Evolutionary conservation across 2,797 vertebrate species (phyloP), one percentile per base, ranked within the genome.

Genomic region (Gambelia wislizenii): DNA sequence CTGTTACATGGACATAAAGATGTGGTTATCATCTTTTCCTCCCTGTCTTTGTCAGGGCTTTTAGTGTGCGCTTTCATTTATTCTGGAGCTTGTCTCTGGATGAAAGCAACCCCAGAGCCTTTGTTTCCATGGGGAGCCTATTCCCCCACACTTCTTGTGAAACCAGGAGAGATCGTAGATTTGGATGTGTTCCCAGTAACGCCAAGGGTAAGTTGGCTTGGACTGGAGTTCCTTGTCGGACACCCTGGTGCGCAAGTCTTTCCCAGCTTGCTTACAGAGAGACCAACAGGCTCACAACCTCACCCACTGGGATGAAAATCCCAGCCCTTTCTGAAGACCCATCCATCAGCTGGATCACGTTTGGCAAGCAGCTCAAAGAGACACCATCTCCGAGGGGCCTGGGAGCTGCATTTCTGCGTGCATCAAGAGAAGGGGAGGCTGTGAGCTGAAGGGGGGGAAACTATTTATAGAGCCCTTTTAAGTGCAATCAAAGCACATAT

Each of bases 391-490:
- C 61, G 2, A 2, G 44, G 85, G 61, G 86, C 86, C 83, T 91
- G 83, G 86, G 86, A 91, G 83, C 44, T 64, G 83, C 88, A 49
- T 92, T 94, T 92, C 91, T 88, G 85, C 39, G 85, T 87, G 86
- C 83, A 89, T 78, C n/a, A 44, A 72, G 33, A 84, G 54, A 47
- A 76, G 42, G 12, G 52, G 59, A 72, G 64, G 54, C 77, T 14
- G 56, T 33, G 42, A 56, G 44, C 22, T 30, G 39, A 6, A 36
- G 42, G 47, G 69, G 42, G 79, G 78, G 56, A 16, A 83, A 87
- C 89, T 93, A 93, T 94, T 94, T 93, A 93, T 91, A 94, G 92
- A 94, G 70, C 80, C 70, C 92, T 93, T 92, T 94, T 67, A 91
- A 83, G 92, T 89, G 83, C 92, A 93, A 91, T 82, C 85, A 87